Conservation (phyloP, 2,797 vertebrate species). For the Ctenopoma kingsleyae region DNA sequence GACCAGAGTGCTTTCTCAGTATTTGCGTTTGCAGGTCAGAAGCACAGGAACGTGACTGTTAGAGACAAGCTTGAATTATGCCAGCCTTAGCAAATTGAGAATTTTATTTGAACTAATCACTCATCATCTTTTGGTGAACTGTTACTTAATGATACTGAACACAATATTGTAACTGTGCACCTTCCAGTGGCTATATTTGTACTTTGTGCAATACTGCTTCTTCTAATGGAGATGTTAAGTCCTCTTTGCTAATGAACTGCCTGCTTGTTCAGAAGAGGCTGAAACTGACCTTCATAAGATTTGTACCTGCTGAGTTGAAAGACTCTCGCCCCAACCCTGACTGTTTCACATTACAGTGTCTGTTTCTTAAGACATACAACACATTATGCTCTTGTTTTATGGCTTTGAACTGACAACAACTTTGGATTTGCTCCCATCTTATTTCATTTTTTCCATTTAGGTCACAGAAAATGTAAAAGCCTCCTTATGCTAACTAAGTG, state of each 20-base stretch:
- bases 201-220: no score
- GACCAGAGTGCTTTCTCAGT: no score
- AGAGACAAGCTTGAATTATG: no score
- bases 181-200: no score
- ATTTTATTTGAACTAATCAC: neutral
- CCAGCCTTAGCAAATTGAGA: neutral
- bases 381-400: neutral
- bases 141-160: neutral
- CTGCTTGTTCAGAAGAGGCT: neutral
- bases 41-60: no score
- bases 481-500: no score
- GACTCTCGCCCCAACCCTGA: no score
- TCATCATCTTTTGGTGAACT: neutral
- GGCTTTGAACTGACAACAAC: neutral
- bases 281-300: constrained; percentile 3
- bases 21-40: no score
- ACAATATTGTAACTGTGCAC: neutral
- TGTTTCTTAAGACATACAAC: neutral
- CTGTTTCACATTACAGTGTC: neutral
- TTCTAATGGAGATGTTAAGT: neutral
- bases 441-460: no score
- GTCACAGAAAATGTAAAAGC: no score
- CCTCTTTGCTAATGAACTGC: neutral
- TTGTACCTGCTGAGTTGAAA: constrained; percentile 2
- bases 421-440: no score